A percentile compares a stretch with the other conserved stretches of the same genome.
These are phyloP conservation scores for Subanguina moxae DNA, from an alignment of 1,140 invertebrate genomes.

Conservation along the genomic window DNA sequence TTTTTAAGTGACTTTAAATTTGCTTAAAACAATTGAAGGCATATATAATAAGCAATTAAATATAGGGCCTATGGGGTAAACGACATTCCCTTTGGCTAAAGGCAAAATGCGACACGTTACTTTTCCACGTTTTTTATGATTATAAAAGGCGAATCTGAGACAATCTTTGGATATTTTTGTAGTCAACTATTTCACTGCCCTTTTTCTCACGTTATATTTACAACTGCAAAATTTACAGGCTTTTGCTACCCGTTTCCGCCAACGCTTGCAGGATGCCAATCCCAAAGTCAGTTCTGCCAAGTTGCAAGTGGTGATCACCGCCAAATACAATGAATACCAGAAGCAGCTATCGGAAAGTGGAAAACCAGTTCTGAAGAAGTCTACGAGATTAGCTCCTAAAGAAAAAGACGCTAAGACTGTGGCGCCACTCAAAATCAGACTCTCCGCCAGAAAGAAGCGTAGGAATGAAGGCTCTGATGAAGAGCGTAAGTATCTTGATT, in stretches of 20 bases:
- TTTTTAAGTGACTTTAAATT: background rate
- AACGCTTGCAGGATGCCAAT: conserved; percentile 33
- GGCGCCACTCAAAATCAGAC: conserved; percentile 39
- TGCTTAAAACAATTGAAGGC: background rate
- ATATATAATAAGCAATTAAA: background rate
- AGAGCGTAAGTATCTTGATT: conserved; percentile 22
- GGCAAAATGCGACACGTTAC: background rate
- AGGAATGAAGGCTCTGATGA: conserved; percentile 40
- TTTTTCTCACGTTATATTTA: conserved; percentile 4
- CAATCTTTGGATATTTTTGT: conserved; percentile 4
- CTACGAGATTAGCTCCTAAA: conserved; percentile 9
- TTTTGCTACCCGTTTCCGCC: conserved; percentile 34
- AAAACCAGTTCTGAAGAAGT: conserved; percentile 17
- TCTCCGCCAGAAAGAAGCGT: conserved; percentile 36
- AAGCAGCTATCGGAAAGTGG: conserved; percentile 20
- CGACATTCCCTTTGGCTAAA: background rate
- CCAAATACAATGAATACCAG: conserved; percentile 41
- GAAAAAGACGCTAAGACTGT: conserved; percentile 18
- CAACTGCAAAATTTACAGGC: conserved; percentile 21
- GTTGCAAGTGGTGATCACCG: conserved; percentile 29
- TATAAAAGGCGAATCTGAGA: conserved; percentile 7
- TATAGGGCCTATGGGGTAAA: background rate
- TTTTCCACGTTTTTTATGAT: background rate
- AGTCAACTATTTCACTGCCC: too few relatives aligned
- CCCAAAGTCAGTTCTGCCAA: conserved; percentile 33